A percentile compares a stretch with the other conserved stretches of the same genome.
Conservation (phyloP, 2,113 vertebrate genomes). For the Ceyx cyanopectus region DNA sequence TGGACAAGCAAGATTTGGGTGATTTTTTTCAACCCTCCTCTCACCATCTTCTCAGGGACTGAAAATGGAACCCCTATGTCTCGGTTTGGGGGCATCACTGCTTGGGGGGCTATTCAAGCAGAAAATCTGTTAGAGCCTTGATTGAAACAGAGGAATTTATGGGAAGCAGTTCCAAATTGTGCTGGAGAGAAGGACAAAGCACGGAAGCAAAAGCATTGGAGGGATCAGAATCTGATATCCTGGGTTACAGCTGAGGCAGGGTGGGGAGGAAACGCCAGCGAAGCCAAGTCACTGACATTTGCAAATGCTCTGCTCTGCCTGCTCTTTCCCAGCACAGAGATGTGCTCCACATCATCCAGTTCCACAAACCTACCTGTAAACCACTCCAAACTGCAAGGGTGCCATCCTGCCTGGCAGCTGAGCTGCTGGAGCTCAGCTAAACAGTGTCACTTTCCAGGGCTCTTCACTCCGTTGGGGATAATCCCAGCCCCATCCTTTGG, state of each 20-base stretch:
- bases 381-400: not conserved
- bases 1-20: accelerated
- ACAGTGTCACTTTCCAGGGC: not conserved
- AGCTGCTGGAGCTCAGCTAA: not conserved
- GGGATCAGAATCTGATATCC: conserved; percentile 22
- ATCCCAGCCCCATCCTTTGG: not conserved
- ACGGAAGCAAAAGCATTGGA: conserved; percentile 8
- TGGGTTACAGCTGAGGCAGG: conserved; percentile 30
- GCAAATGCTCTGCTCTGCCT: not conserved
- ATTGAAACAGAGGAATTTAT: accelerated
- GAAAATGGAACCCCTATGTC: not conserved
- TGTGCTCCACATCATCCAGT: not conserved
- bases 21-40: not conserved
- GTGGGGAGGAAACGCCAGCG: conserved; percentile 23
- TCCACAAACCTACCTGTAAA: not conserved
- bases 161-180: not conserved
- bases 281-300: conserved; percentile 24
- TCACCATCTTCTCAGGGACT: not conserved
- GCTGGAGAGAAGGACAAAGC: conserved; percentile 1
- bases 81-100: not conserved
- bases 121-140: too few species aligned
- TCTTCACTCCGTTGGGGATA: not conserved
- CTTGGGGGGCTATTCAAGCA: too few species aligned
- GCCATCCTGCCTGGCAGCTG: not conserved
- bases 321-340: not conserved